These are phyloP conservation scores for Zootoca vivipara DNA, from an alignment of 2,113 vertebrate genomes.

Conservation along the genomic window DNA sequence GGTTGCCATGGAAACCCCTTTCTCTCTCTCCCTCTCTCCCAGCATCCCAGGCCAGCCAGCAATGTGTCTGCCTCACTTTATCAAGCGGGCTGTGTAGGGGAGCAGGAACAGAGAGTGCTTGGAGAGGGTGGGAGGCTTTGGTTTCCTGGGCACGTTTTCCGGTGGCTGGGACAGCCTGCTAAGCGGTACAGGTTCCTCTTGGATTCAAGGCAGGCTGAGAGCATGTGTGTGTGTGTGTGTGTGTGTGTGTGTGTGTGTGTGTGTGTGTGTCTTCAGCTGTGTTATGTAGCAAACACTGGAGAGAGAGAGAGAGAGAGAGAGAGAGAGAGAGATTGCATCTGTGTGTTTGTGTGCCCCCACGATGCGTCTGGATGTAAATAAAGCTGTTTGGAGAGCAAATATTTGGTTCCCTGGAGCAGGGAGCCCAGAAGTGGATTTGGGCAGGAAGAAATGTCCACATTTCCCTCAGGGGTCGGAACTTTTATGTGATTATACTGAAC, in stretches of 20 bases:
- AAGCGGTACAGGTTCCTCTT: neutral
- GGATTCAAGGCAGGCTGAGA: neutral
- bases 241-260: neutral
- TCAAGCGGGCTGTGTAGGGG: neutral
- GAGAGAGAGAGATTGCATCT: too few species aligned
- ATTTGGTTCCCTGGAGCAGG: neutral
- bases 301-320: too few species aligned
- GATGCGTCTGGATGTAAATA: neutral
- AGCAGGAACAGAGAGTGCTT: neutral
- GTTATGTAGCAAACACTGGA: neutral
- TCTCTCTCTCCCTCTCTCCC: slow-evolving; percentile 18
- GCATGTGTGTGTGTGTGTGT: neutral
- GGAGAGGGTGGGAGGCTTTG: neutral
- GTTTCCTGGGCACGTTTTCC: neutral
- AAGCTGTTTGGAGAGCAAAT: neutral
- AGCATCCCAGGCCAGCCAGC: slow-evolving; percentile 21
- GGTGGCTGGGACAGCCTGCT: neutral
- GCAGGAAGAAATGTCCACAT: neutral
- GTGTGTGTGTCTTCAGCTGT: neutral
- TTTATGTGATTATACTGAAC: neutral
- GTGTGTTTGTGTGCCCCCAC: neutral
- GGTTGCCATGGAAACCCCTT: slow-evolving; percentile 52
- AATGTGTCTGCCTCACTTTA: neutral
- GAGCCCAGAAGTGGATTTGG: neutral
- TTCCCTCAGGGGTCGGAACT: neutral